These are phyloP conservation scores for Falco cherrug DNA, from an alignment of 2,797 vertebrate species.

Conservation along the genomic window DNA sequence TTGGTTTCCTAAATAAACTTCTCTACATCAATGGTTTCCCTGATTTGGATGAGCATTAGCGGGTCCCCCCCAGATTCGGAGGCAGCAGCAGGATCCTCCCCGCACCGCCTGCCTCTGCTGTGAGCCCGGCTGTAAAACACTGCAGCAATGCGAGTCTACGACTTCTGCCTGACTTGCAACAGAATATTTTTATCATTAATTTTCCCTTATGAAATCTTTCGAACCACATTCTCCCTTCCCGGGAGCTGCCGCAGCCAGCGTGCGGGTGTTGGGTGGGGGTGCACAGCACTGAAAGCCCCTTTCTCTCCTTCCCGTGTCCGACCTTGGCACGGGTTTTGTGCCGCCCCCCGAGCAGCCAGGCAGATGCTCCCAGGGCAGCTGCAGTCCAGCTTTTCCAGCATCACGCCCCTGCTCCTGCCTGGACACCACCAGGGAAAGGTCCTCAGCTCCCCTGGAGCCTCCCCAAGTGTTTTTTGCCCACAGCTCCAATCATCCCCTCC, in stretches of 20 bases:
- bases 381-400: background rate
- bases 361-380: background rate
- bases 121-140: background rate
- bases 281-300: background rate
- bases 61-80: background rate
- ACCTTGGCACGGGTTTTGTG: background rate
- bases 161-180: background rate
- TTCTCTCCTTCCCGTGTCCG: accelerated
- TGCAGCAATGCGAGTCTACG: background rate
- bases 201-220: background rate
- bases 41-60: background rate
- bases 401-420: background rate
- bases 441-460: background rate
- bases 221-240: background rate
- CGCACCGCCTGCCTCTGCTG: background rate
- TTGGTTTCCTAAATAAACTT: background rate
- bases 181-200: background rate
- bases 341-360: background rate
- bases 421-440: no score
- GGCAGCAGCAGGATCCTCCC: background rate
- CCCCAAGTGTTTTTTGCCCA: background rate
- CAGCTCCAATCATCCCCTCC: background rate
- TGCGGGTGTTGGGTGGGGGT: accelerated
- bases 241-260: background rate
- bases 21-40: background rate